Evolutionary conservation across 1,140 invertebrate species (phyloP).

Genomic region (Drosophila ohnishii): DNA sequence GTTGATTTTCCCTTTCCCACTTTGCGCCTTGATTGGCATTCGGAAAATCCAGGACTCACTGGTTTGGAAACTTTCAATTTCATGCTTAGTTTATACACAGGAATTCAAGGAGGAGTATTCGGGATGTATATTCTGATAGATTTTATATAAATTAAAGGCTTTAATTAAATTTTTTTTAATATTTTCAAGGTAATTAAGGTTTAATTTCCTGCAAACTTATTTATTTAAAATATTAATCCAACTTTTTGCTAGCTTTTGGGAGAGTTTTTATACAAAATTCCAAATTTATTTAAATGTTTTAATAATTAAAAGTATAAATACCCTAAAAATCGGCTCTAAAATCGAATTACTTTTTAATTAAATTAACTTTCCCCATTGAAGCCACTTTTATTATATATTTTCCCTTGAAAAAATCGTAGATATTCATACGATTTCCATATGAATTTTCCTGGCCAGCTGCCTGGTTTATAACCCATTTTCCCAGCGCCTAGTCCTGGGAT

Average conservation of each 20-base stretch:
- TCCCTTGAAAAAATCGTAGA: not conserved
- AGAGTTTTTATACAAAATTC: not conserved
- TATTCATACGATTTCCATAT: slow-evolving; percentile 11
- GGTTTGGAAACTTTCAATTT: slow-evolving; percentile 66
- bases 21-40: slow-evolving; percentile 10
- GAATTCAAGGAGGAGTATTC: slow-evolving; percentile 23
- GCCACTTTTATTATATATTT: not conserved
- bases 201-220: not conserved
- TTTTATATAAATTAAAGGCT: no score
- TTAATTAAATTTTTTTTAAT: no score
- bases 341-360: no score
- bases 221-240: not conserved
- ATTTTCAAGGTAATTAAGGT: no score
- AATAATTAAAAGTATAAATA: not conserved
- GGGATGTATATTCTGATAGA: not conserved
- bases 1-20: slow-evolving; percentile 15
- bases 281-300: not conserved
- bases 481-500: not conserved
- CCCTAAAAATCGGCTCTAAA: not conserved
- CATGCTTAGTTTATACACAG: slow-evolving; percentile 31
- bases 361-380: not conserved
- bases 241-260: not conserved
- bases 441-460: slow-evolving; percentile 10
- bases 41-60: slow-evolving; percentile 40
- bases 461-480: not conserved